Evolutionary conservation across 2,797 vertebrate genomes (phyloP).

Genomic region (Todus mexicanus): DNA sequence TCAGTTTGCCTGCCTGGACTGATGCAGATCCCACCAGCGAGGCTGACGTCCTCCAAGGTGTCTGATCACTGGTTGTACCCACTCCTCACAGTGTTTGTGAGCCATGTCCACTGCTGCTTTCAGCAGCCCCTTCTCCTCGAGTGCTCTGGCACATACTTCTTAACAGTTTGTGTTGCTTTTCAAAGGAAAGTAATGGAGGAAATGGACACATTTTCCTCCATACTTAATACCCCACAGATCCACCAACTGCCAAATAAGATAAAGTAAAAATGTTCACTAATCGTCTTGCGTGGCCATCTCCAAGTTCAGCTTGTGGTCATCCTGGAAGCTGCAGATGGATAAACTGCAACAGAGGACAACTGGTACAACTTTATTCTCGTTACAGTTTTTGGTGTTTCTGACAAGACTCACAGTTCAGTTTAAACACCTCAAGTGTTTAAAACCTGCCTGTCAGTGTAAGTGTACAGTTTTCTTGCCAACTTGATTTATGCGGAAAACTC

Average conservation of each 20-base stretch:
- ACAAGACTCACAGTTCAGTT: not conserved
- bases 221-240: not conserved
- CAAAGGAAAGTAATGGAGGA: not conserved
- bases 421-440: not conserved
- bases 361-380: not conserved
- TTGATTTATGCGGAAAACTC: not conserved
- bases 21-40: not conserved
- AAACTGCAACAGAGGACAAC: not conserved
- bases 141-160: not conserved
- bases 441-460: not conserved
- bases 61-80: not conserved
- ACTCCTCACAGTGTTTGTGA: not conserved
- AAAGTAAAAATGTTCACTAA: not conserved
- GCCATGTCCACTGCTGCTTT: not conserved
- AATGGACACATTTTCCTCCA: not conserved
- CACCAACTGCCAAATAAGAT: not conserved
- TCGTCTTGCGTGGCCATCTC: not conserved
- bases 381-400: not conserved
- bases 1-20: not conserved
- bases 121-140: not conserved
- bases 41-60: not conserved
- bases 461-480: not conserved
- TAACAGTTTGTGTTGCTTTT: not conserved
- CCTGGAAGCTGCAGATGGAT: not conserved
- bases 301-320: not conserved